These are phyloP conservation scores for Willisornis vidua DNA, from an alignment of 2,113 vertebrate species.

Conservation along the genomic window DNA sequence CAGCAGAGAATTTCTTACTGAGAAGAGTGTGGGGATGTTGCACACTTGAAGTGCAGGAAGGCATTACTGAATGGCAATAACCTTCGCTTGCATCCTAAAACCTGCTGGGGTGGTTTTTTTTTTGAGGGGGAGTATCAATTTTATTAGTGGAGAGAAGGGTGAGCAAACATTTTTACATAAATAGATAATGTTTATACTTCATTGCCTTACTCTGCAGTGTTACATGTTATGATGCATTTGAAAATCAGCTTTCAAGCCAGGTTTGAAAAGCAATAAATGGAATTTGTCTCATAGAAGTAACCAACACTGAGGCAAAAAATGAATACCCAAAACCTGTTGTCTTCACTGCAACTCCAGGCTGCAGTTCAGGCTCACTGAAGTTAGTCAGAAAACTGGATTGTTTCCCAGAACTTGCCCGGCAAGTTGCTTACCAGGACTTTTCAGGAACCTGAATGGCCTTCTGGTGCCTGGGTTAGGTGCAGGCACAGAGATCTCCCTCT, in stretches of 20 bases:
- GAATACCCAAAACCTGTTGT: fast-evolving
- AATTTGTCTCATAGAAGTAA: neutral
- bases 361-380: neutral
- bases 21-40: neutral
- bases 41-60: neutral
- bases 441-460: neutral
- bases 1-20: neutral
- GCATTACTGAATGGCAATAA: neutral
- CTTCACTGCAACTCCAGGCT: neutral
- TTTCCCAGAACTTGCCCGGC: neutral
- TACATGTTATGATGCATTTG: neutral
- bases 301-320: neutral
- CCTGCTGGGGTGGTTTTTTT: neutral
- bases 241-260: neutral
- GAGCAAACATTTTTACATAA: neutral
- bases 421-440: neutral
- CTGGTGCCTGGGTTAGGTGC: neutral
- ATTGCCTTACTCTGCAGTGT: neutral
- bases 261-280: neutral
- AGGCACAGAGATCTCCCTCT: neutral
- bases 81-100: neutral
- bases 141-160: neutral
- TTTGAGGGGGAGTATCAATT: neutral
- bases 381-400: neutral
- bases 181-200: neutral